Conservation (phyloP, 2,113 vertebrate species). For the Coregonus clupeaformis region DNA sequence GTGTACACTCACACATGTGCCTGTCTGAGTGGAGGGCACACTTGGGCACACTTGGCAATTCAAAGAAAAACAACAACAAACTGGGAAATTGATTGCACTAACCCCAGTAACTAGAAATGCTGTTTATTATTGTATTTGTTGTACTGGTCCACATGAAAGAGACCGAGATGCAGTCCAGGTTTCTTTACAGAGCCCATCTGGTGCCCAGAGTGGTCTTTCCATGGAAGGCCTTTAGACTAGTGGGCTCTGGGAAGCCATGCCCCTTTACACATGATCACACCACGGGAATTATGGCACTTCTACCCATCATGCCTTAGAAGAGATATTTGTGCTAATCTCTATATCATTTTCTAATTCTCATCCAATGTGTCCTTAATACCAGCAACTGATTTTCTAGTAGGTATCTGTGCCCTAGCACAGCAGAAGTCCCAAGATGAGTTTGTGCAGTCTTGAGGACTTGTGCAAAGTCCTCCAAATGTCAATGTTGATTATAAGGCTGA, state of each 20-base stretch:
- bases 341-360: too few species aligned
- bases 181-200: constrained; percentile 18
- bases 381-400: too few species aligned
- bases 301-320: too few species aligned
- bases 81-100: constrained; percentile 7
- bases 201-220: constrained; percentile 20
- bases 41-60: constrained; percentile 3
- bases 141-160: constrained; percentile 6
- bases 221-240: background rate
- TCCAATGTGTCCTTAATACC: too few species aligned
- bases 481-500: too few species aligned
- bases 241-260: too few species aligned
- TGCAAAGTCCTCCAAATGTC: too few species aligned
- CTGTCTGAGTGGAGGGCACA: background rate
- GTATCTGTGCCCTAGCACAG: too few species aligned
- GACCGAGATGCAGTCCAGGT: background rate
- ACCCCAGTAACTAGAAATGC: constrained; percentile 13
- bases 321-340: too few species aligned
- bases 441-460: too few species aligned
- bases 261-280: background rate
- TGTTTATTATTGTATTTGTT: constrained; percentile 22
- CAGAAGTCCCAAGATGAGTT: too few species aligned
- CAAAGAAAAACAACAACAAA: constrained; percentile 10
- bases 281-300: too few species aligned
- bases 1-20: background rate